Evolutionary conservation across 2,797 vertebrate species (phyloP).

Genomic region (Melanotaenia boesemani): DNA sequence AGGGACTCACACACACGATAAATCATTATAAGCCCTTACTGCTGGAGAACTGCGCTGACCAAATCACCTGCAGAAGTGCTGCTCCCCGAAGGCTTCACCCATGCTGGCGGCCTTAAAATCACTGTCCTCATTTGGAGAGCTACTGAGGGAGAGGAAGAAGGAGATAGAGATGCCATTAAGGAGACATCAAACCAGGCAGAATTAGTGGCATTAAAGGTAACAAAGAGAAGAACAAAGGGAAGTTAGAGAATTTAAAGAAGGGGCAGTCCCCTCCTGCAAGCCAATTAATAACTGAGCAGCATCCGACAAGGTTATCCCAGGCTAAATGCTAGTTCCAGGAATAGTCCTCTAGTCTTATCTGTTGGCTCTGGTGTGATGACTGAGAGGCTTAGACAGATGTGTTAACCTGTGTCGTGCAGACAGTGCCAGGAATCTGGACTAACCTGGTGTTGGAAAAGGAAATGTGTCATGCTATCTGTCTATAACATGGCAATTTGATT

Average conservation of each 20-base stretch:
- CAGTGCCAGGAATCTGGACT: slow-evolving; percentile 33
- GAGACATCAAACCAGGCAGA: slow-evolving; percentile 32
- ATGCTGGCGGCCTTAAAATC: slow-evolving; percentile 45
- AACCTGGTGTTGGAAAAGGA: slow-evolving; percentile 22
- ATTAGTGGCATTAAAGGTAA: slow-evolving; percentile 13
- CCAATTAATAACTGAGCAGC: slow-evolving; percentile 54
- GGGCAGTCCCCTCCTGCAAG: slow-evolving; percentile 44
- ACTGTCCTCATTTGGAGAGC: slow-evolving; percentile 49
- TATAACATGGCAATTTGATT: not conserved
- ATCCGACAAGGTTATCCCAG: slow-evolving; percentile 56
- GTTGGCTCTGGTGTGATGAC: slow-evolving; percentile 38
- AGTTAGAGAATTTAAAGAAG: slow-evolving; percentile 16
- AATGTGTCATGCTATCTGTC: not conserved
- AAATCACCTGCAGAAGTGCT: slow-evolving; percentile 50
- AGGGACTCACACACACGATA: slow-evolving; percentile 50
- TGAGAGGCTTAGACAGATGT: slow-evolving; percentile 52
- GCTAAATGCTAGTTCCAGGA: slow-evolving; percentile 63
- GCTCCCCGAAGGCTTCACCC: slow-evolving; percentile 48
- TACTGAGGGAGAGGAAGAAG: slow-evolving; percentile 16
- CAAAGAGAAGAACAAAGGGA: slow-evolving; percentile 39
- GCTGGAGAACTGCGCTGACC: slow-evolving; percentile 41
- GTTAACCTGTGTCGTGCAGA: slow-evolving; percentile 58
- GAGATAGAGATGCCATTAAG: not conserved
- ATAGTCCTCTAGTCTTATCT: slow-evolving; percentile 61
- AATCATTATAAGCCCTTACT: slow-evolving; percentile 57